These are phyloP conservation scores for Hesperia comma DNA, from an alignment of 2,888 invertebrate genomes.

Conservation along the genomic window DNA sequence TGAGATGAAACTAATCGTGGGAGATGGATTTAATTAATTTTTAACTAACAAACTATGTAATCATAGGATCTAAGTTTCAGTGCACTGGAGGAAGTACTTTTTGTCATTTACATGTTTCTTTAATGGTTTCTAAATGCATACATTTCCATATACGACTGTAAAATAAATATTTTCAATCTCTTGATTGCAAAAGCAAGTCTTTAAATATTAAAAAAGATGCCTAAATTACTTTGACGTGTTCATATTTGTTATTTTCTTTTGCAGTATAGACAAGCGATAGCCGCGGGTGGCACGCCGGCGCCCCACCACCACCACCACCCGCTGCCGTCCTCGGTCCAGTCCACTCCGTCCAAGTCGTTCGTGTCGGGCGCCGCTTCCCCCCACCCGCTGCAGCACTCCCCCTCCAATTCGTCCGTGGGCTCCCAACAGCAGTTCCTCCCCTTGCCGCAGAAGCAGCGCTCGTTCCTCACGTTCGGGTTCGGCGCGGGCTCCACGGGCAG, in stretches of 20 bases:
- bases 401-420: slow-evolving; percentile 77
- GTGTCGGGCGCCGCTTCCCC: slow-evolving; percentile 67
- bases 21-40: slow-evolving; percentile 65
- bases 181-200: neutral
- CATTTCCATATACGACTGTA: neutral
- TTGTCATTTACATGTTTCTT: neutral
- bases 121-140: neutral
- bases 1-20: slow-evolving; percentile 77
- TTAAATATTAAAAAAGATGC: neutral
- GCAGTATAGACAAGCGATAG: slow-evolving; percentile 95
- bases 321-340: slow-evolving; percentile 82
- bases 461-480: slow-evolving; percentile 99
- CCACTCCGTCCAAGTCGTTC: slow-evolving; percentile 87
- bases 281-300: slow-evolving; percentile 81
- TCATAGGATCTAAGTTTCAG: slow-evolving; percentile 44
- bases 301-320: slow-evolving; percentile 75
- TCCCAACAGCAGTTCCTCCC: slow-evolving; percentile 84
- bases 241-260: slow-evolving; percentile 50
- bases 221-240: neutral
- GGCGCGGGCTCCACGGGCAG: slow-evolving; percentile 88
- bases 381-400: slow-evolving; percentile 72
- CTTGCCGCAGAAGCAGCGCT: slow-evolving; percentile 98
- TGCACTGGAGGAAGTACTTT: slow-evolving; percentile 10
- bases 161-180: neutral
- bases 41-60: slow-evolving; percentile 68